These are phyloP conservation scores for Heliconius eleuchia DNA, from an alignment of 1,140 invertebrate genomes.

Conservation along the genomic window DNA sequence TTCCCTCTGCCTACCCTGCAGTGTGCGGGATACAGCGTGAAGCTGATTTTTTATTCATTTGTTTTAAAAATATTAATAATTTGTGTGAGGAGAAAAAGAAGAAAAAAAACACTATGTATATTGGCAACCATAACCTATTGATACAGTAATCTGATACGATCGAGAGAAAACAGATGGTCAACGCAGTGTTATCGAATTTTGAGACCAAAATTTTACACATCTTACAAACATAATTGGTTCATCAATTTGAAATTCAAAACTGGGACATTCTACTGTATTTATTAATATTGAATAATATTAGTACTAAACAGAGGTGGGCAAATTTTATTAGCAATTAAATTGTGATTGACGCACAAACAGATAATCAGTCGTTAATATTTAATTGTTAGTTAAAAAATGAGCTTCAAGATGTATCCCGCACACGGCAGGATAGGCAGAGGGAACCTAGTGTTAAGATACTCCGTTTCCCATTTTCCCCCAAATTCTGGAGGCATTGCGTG, in stretches of 20 bases:
- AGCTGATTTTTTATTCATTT: too few relatives aligned
- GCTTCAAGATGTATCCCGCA: not conserved
- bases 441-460: not conserved
- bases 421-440: not conserved
- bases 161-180: not conserved
- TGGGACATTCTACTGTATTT: not conserved
- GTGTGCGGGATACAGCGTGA: too few relatives aligned
- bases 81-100: too few relatives aligned
- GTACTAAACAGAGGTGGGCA: too few relatives aligned
- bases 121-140: not conserved
- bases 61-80: too few relatives aligned
- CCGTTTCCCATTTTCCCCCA: not conserved
- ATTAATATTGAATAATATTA: too few relatives aligned
- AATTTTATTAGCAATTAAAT: too few relatives aligned
- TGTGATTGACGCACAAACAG: too few relatives aligned
- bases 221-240: not conserved
- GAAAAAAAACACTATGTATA: not conserved
- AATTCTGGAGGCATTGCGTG: not conserved
- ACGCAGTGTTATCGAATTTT: not conserved
- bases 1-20: too few relatives aligned
- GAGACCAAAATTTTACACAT: not conserved
- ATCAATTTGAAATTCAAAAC: not conserved
- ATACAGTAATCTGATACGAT: not conserved
- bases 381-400: not conserved
- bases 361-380: too few relatives aligned